Percentiles rank a stretch among this genome's conserved stretches.
Conservation (phyloP, 2,888 invertebrate genomes). For the Alviniconcha strummeri region DNA sequence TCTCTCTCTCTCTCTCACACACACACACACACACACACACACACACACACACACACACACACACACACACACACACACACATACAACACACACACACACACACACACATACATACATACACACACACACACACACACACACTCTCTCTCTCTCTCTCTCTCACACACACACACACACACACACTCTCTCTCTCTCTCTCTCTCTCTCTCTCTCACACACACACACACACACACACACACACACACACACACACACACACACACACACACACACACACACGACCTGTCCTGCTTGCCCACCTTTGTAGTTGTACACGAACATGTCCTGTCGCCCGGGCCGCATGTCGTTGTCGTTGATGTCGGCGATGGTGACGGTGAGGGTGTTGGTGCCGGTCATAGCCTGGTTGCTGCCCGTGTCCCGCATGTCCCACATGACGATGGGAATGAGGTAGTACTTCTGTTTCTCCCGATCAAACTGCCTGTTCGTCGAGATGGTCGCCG, state of each 20-base stretch:
- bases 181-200: background rate
- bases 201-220: background rate
- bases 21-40: too few species aligned
- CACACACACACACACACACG: too few species aligned
- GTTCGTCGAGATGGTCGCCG: slow-evolving; percentile 95
- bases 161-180: background rate
- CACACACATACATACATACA: background rate
- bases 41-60: background rate
- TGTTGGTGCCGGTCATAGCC: slow-evolving; percentile 89
- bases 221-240: background rate
- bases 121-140: background rate
- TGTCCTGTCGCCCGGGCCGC: slow-evolving; percentile 96
- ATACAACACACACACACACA: background rate
- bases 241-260: background rate
- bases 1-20: too few species aligned
- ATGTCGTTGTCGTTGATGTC: slow-evolving; percentile 99
- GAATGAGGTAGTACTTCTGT: slow-evolving; percentile 96
- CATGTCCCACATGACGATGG: slow-evolving; percentile 97
- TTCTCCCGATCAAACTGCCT: slow-evolving; percentile 95
- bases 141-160: background rate
- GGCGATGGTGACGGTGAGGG: slow-evolving; percentile 95
- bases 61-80: background rate
- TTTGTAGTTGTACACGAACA: slow-evolving; percentile 97
- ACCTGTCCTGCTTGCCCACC: slow-evolving; percentile 73
- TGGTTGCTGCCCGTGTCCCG: slow-evolving; percentile 78